Percentiles rank a stretch among this genome's conserved stretches.
Evolutionary conservation across 2,113 vertebrate genomes (phyloP).

Genomic region (Phylloscopus trochilus): DNA sequence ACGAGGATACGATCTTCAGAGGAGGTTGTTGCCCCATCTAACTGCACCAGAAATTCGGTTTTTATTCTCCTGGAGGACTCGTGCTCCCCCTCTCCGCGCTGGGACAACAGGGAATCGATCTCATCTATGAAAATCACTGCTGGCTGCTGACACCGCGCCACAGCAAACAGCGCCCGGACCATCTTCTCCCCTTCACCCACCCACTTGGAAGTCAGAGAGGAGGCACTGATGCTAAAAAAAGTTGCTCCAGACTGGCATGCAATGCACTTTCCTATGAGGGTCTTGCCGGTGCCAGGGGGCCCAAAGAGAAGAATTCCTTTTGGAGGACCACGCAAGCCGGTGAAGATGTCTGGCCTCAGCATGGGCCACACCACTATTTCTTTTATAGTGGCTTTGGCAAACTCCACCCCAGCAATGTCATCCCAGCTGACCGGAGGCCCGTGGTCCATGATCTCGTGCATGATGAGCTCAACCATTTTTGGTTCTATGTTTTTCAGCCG

Average conservation of each 20-base stretch:
- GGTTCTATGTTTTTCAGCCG: constrained; percentile 91
- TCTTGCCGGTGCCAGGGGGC: constrained; percentile 95
- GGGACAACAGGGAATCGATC: constrained; percentile 93
- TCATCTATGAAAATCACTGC: constrained; percentile 98
- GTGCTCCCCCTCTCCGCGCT: constrained; percentile 91
- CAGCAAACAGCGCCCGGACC: constrained; percentile 91
- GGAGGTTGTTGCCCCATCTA: constrained; percentile 91
- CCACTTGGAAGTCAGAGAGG: constrained; percentile 97
- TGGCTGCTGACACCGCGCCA: constrained; percentile 91
- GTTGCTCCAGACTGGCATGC: constrained; percentile 95
- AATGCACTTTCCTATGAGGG: constrained; percentile 95
- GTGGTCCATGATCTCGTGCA: constrained; percentile 95
- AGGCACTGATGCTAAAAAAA: constrained; percentile 97
- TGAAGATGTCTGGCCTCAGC: constrained; percentile 95
- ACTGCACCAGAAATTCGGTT: constrained; percentile 94
- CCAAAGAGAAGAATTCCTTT: constrained; percentile 96
- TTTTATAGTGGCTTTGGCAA: constrained; percentile 93
- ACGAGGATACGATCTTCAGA: constrained; percentile 93
- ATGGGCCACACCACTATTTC: constrained; percentile 99
- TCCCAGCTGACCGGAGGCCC: constrained; percentile 91
- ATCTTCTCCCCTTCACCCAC: constrained; percentile 98
- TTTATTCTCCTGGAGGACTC: constrained; percentile 95
- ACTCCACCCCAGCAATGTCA: constrained; percentile 94
- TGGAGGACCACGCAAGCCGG: constrained; percentile 91
- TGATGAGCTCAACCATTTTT: constrained; percentile 93